Base-by-base conservation (phyloP, 1,140 invertebrate genomes). In the Trichoplusia ni region DNA sequence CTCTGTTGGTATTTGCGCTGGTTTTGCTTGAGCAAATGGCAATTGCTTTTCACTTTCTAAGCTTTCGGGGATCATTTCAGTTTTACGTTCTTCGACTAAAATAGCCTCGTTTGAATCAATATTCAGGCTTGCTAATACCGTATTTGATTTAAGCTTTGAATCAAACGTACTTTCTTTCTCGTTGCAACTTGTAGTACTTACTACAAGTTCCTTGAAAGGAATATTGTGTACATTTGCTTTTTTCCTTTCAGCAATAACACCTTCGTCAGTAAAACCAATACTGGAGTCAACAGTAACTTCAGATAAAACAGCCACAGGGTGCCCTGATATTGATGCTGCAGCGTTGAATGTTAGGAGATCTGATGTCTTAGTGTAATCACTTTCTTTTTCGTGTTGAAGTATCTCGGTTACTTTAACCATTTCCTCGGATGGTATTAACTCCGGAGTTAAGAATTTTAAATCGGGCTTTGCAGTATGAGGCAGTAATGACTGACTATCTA, bases 371-470 rank as follows among this genome's bases (percentile, higher is more conserved):
- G 68, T 27, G 64, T 79, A 87, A 44, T 77, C 63, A n/a, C 49
- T 61, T 75, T 90, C 87, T 70, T 81, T 85, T 72, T 90, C 87
- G 64, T 82, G 68, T 31, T 79, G 44, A 13, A 80, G 49, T 54
- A 77, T 70, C 77, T 89, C 84, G 0, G 73, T 76, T 4, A 87
- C 59, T 27, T 78, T 77, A 31, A 90, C 5, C 25, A 46, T 68
- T 33, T 82, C 76, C 38, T 79, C 65, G 25, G 68, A 62, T 23
- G 76, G 18, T 33, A 85, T 59, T 25, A 90, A 62, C 64, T 82
- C 71, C 2, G 73, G 29, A 9, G 25, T 47, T 21, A 85, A 42
- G 19, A 61, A 64, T 64, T 84, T 87, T 6, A 33, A 23, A 27
- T 78, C 64, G 9, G 86, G 86, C 31, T 51, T 21, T 0, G 70